Conservation (phyloP, 2,113 vertebrate species). For the Malurus alboscapulatus region DNA sequence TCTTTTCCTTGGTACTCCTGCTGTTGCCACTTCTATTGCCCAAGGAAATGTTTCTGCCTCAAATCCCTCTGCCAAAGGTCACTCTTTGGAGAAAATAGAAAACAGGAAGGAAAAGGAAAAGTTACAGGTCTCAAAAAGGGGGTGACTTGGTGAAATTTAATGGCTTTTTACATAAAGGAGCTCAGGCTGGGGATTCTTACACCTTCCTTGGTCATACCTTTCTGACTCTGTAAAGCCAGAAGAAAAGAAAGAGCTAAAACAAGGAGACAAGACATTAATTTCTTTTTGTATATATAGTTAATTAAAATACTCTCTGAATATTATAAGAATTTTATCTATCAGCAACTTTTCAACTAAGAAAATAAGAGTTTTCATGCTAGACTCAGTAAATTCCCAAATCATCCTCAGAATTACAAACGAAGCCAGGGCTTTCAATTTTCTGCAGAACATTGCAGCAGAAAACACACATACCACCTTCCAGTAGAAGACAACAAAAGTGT, state of each 20-base stretch:
- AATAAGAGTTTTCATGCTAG: neutral
- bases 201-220: neutral
- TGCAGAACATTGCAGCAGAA: neutral
- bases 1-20: constrained; percentile 40
- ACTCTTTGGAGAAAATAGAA: constrained; percentile 2
- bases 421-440: neutral
- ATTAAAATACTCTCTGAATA: neutral
- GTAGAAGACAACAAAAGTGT: neutral
- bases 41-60: constrained; percentile 50
- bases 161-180: neutral
- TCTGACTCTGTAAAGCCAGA: neutral
- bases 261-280: neutral
- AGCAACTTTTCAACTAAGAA: neutral
- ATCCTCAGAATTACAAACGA: neutral
- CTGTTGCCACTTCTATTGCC: constrained; percentile 53
- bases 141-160: neutral
- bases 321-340: neutral
- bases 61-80: constrained; percentile 35
- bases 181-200: neutral
- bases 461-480: neutral
- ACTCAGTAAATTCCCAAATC: neutral
- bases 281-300: neutral
- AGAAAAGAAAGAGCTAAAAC: neutral
- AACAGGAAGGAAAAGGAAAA: neutral
- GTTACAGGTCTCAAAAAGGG: neutral